Base-by-base conservation (phyloP, 2,888 invertebrate genomes). In the Nephrocerus scutellatus region DNA sequence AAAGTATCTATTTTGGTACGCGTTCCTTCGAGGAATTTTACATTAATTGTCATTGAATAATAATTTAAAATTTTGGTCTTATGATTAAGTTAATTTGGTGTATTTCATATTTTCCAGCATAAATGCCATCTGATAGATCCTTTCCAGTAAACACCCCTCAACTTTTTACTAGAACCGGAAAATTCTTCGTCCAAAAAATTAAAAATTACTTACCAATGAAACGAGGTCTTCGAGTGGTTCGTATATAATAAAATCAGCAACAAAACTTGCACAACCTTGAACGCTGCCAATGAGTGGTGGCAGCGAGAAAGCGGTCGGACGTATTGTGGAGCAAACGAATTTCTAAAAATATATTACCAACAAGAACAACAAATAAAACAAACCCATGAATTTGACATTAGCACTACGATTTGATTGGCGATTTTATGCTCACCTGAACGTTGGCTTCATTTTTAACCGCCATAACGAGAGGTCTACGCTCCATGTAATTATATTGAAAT, bases 271-370 rank as follows among this genome's bases (percentile, higher is more conserved):
- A 50, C 83, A 74, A 25, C 81, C 81, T 56, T 81, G 74, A 79
- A 85, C 85, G 29, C 46, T 56, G n/a, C 57, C 55, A 30, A 68
- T 61, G 28, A 90, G 72, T 52, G 80, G 79, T 7, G 76, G 72
- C 66, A 76, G 84, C 13, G 81, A 76, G 40, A 88, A 72, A 47
- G 79, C 78, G 10, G 87, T 87, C 15, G 86, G 85, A 28, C 85
- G 73, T 46, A 92, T 77, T 3, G 84, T 80, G 6, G 86, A 85
- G 51, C 86, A 87, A 25, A 91, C 87, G 74, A 91, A 84, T 79
- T 91, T 92, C 87, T 90, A 62, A 22, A 62, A 68, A 52, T 43
- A 46, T 48, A 49, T 37, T 9, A 16, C 14, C 20, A 22, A 21
- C 4, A 18, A 12, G 19, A 18, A 38, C 22, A 40, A 48, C 50